These are phyloP conservation scores for Ictalurus punctatus DNA, from an alignment of 2,113 vertebrate genomes.

Conservation along the genomic window DNA sequence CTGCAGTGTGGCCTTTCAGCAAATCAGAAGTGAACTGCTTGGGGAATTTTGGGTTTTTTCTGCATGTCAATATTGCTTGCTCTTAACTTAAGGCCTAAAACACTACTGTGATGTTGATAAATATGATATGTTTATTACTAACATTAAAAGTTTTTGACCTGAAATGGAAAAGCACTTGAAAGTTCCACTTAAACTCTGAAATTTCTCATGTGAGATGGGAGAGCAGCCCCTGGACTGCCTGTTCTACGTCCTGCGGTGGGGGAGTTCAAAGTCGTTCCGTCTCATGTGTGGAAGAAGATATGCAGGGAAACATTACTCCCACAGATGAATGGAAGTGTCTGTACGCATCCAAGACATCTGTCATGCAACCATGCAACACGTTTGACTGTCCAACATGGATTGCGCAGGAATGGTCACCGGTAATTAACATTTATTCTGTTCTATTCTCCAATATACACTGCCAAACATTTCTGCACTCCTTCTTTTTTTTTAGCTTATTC, in stretches of 20 bases:
- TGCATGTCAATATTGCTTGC: not conserved
- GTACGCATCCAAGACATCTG: constrained; percentile 87
- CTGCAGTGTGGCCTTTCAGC: constrained; percentile 18
- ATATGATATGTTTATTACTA: not conserved
- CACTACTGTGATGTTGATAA: constrained; percentile 1
- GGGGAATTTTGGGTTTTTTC: constrained; percentile 4
- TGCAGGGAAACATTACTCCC: constrained; percentile 85
- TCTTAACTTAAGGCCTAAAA: constrained; percentile 21
- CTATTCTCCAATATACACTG: not conserved
- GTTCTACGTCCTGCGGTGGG: constrained; percentile 92
- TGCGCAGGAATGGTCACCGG: constrained; percentile 97
- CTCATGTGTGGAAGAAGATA: constrained; percentile 96
- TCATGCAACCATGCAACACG: constrained; percentile 91
- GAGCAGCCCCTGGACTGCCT: constrained; percentile 94
- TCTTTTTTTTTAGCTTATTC: not conserved
- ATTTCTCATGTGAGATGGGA: constrained; percentile 82
- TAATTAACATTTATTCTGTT: constrained; percentile 66
- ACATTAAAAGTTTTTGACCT: constrained; percentile 3
- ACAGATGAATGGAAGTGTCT: constrained; percentile 98
- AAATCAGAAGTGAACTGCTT: constrained; percentile 11
- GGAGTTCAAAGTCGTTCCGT: constrained; percentile 92
- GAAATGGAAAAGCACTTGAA: not conserved
- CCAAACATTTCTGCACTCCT: not conserved
- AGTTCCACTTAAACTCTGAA: not conserved
- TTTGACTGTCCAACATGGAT: constrained; percentile 96